These are phyloP conservation scores for Hyperoplus lanceolatus DNA, from an alignment of 2,797 vertebrate genomes.

Conservation along the genomic window DNA sequence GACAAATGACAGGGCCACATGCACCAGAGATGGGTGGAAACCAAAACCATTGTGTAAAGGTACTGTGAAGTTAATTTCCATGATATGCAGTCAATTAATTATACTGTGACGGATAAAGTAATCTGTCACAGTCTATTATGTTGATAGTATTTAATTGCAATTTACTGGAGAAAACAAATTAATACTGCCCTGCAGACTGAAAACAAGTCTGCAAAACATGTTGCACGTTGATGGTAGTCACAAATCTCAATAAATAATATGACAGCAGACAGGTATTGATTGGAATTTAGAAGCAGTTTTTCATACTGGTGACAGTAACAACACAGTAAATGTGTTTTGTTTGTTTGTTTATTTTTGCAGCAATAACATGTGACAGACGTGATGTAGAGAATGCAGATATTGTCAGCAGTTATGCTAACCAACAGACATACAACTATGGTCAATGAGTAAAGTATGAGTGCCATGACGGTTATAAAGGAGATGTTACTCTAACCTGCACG, in stretches of 20 bases:
- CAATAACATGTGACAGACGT: accelerated
- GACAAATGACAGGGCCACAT: accelerated
- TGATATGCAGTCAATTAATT: not conserved
- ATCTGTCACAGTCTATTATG: not conserved
- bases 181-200: not conserved
- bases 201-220: not conserved
- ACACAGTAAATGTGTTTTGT: not conserved
- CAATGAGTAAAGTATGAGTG: accelerated
- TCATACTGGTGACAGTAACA: not conserved
- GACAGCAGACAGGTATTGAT: no score
- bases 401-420: accelerated
- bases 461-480: accelerated
- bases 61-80: slow-evolving; percentile 20
- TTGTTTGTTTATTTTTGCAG: slow-evolving; percentile 14
- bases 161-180: not conserved
- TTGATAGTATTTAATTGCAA: not conserved
- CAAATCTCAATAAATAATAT: no score
- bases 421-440: accelerated
- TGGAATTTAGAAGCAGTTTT: no score
- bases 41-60: slow-evolving; percentile 67
- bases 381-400: accelerated
- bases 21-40: slow-evolving; percentile 69
- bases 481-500: accelerated
- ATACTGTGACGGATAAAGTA: not conserved
- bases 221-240: not conserved